Evolutionary conservation across 1,140 invertebrate genomes (phyloP).

Genomic region (Drosophila rhopaloa): DNA sequence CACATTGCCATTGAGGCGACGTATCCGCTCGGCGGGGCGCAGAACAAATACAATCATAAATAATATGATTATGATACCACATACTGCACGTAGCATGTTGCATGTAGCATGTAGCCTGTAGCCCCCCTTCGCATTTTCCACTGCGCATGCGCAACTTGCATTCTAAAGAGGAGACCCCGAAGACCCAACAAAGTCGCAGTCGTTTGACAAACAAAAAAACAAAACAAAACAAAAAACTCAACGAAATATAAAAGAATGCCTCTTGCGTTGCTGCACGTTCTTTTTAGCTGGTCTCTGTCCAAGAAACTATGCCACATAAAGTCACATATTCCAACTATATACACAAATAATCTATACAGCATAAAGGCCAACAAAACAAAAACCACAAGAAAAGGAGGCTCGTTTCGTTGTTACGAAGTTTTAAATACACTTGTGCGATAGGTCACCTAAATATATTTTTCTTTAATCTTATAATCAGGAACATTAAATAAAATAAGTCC

Average conservation of each 20-base stretch:
- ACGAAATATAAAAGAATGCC: constrained; percentile 42
- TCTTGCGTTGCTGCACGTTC: constrained; percentile 49
- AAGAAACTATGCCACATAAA: constrained; percentile 48
- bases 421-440: neutral
- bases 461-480: neutral
- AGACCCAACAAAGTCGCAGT: constrained; percentile 29
- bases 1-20: constrained; percentile 36
- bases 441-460: neutral
- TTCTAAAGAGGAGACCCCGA: constrained; percentile 50
- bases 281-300: constrained; percentile 1
- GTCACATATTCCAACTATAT: constrained; percentile 21
- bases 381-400: neutral
- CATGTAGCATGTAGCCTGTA: too few relatives aligned
- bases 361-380: neutral
- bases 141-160: constrained; percentile 52
- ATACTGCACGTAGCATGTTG: constrained; percentile 7
- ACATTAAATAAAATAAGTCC: too few relatives aligned
- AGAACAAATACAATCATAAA: constrained; percentile 80
- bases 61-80: constrained; percentile 80
- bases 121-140: neutral
- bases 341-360: neutral
- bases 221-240: constrained; percentile 4
- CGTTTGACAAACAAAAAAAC: constrained; percentile 51
- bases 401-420: neutral
- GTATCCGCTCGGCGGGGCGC: constrained; percentile 23